A percentile compares a stretch with the other conserved stretches of the same genome.
Evolutionary conservation across 1,140 invertebrate species (phyloP).

Genomic region (Drosophila pachea): DNA sequence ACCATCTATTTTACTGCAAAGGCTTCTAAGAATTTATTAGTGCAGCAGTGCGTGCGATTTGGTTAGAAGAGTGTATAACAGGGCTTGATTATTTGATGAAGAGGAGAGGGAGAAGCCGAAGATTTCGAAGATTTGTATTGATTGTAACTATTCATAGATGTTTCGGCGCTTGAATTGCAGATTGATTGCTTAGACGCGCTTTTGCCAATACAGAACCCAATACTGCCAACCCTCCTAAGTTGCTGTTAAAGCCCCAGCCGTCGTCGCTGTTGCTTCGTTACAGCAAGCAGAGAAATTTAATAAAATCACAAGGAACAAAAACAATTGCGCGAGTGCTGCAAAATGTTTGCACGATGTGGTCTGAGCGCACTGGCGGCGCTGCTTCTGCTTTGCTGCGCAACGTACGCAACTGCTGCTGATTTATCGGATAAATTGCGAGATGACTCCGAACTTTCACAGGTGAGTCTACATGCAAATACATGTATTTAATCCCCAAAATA

Average conservation of each 20-base stretch:
- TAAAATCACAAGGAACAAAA: slow-evolving; percentile 12
- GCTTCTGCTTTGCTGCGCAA: slow-evolving; percentile 51
- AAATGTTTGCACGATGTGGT: slow-evolving; percentile 45
- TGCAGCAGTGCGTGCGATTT: slow-evolving; percentile 1
- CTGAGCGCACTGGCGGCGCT: slow-evolving; percentile 51
- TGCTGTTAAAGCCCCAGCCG: slow-evolving; percentile 18
- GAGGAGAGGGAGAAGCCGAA: not conserved
- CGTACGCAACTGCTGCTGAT: slow-evolving; percentile 56
- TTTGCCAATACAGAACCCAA: slow-evolving; percentile 46
- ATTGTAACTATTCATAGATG: slow-evolving; percentile 35
- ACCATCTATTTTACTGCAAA: slow-evolving; percentile 4
- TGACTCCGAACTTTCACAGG: slow-evolving; percentile 80
- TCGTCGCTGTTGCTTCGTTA: slow-evolving; percentile 15
- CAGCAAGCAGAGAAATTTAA: slow-evolving; percentile 3
- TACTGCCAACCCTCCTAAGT: slow-evolving; percentile 61
- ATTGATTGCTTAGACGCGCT: slow-evolving; percentile 42
- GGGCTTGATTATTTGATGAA: not conserved
- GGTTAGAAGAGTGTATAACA: no score
- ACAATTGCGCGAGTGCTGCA: slow-evolving; percentile 49
- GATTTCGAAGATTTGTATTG: slow-evolving; percentile 8
- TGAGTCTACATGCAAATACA: slow-evolving; percentile 58
- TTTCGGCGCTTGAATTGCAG: slow-evolving; percentile 59
- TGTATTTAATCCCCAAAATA: slow-evolving; percentile 20
- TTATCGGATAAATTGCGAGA: slow-evolving; percentile 77
- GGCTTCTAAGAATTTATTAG: not conserved